Percentiles rank a stretch among this genome's conserved stretches.
These are phyloP conservation scores for Philotrypesis tridentata DNA, from an alignment of 1,140 invertebrate species.

Conservation along the genomic window DNA sequence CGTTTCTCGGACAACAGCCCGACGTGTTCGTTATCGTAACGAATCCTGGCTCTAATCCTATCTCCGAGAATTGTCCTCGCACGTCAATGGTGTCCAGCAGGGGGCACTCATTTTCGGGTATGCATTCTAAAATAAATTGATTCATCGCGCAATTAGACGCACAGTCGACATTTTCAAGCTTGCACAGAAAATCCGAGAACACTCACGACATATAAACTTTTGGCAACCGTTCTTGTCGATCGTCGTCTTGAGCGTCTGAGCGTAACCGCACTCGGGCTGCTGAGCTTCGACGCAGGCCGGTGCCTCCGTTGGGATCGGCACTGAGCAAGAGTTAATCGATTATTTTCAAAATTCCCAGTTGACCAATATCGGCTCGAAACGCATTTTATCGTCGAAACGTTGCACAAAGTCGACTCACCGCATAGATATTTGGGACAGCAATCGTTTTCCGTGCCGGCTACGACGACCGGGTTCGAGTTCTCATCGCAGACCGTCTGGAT, in stretches of 20 bases:
- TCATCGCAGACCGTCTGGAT: conserved; percentile 77
- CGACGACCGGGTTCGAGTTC: conserved; percentile 72
- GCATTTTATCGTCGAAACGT: neutral
- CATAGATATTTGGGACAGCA: conserved; percentile 84
- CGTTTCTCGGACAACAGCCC: conserved; percentile 81
- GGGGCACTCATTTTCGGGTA: conserved; percentile 80
- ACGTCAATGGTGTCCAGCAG: conserved; percentile 65
- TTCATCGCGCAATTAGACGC: too few relatives aligned
- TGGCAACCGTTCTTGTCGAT: conserved; percentile 77
- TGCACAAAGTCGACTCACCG: conserved; percentile 73
- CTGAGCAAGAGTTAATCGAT: too few relatives aligned
- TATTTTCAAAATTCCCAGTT: too few relatives aligned
- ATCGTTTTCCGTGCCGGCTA: conserved; percentile 74
- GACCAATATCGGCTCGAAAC: too few relatives aligned
- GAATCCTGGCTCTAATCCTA: conserved; percentile 78
- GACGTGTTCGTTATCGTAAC: conserved; percentile 74
- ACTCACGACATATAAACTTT: conserved; percentile 81
- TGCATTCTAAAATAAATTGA: conserved; percentile 76
- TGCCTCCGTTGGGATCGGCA: conserved; percentile 12
- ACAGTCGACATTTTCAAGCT: conserved; percentile 3
- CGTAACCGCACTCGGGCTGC: conserved; percentile 80
- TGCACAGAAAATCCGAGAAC: conserved; percentile 18
- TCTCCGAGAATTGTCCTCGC: conserved; percentile 57
- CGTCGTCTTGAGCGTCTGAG: conserved; percentile 80
- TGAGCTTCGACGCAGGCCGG: conserved; percentile 77